Conservation (phyloP, 2,113 vertebrate genomes). For the Plectropomus leopardus region DNA sequence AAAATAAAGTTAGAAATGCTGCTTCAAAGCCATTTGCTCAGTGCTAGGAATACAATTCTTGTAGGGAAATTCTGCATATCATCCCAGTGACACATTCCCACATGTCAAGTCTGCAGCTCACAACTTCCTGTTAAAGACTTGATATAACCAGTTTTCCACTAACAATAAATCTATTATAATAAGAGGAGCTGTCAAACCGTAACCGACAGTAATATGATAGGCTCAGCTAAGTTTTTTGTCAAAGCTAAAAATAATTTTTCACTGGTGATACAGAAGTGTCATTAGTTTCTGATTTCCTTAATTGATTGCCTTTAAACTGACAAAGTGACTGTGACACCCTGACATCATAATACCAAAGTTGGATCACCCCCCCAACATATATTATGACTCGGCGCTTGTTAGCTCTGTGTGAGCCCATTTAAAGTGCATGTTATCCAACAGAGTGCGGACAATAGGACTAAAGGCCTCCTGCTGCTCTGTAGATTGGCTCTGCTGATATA, state of each 20-base stretch:
- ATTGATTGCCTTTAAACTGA: neutral
- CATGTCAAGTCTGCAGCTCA: slow-evolving; percentile 47
- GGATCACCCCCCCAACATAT: neutral
- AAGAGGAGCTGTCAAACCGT: neutral
- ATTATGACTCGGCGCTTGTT: neutral
- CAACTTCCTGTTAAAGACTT: slow-evolving; percentile 55
- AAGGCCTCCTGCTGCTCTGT: slow-evolving; percentile 52
- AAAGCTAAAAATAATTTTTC: neutral
- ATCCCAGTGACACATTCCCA: slow-evolving; percentile 64
- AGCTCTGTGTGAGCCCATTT: slow-evolving; percentile 29
- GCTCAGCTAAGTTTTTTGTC: too few relatives aligned
- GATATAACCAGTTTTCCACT: slow-evolving; percentile 1
- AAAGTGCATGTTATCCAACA: slow-evolving; percentile 33
- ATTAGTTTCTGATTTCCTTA: neutral
- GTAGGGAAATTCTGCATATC: neutral
- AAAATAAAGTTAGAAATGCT: neutral
- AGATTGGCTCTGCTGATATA: slow-evolving; percentile 41
- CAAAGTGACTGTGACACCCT: slow-evolving; percentile 1
- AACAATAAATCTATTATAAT: slow-evolving; percentile 9
- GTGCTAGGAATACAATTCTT: neutral
- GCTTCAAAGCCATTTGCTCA: neutral
- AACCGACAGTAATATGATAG: neutral
- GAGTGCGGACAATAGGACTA: slow-evolving; percentile 40
- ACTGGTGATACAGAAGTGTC: neutral
- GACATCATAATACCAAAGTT: neutral